Conservation (phyloP, 1,140 invertebrate genomes). For the Drosophila ironensis region DNA sequence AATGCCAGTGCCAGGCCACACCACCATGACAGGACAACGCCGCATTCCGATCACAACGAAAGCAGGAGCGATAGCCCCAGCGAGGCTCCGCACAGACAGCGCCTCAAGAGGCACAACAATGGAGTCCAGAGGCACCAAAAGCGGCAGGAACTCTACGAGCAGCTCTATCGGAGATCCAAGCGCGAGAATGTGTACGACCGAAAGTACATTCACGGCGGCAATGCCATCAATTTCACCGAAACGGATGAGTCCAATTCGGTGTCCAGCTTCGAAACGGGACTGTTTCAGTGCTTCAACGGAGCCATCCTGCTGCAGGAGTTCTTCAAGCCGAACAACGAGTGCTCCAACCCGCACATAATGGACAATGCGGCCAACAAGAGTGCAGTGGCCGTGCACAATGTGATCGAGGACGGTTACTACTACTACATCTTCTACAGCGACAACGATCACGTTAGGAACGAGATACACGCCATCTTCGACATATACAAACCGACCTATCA, state of each 20-base stretch:
- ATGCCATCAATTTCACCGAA: slow-evolving; percentile 85
- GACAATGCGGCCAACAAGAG: slow-evolving; percentile 84
- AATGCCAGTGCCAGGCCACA: neutral
- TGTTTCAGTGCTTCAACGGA: slow-evolving; percentile 89
- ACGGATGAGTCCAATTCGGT: slow-evolving; percentile 85
- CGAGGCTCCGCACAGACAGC: neutral
- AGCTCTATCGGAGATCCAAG: slow-evolving; percentile 82
- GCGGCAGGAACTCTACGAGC: slow-evolving; percentile 57
- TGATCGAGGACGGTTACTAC: slow-evolving; percentile 89
- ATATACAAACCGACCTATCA: slow-evolving; percentile 92
- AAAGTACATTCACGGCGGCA: slow-evolving; percentile 89
- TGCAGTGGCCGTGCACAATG: slow-evolving; percentile 86
- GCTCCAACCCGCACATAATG: slow-evolving; percentile 86
- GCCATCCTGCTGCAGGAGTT: slow-evolving; percentile 87
- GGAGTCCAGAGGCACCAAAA: slow-evolving; percentile 22
- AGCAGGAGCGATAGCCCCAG: neutral
- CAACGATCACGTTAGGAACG: slow-evolving; percentile 89
- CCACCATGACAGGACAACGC: neutral
- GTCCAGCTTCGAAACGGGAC: slow-evolving; percentile 89
- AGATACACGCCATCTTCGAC: slow-evolving; percentile 91
- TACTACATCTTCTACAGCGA: slow-evolving; percentile 94
- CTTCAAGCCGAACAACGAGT: slow-evolving; percentile 86
- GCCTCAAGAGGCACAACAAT: slow-evolving; percentile 8
- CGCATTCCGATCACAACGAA: neutral
- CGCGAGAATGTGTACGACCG: slow-evolving; percentile 86